Conservation (phyloP, 2,113 vertebrate genomes). For the Dunckerocampus dactyliophorus region DNA sequence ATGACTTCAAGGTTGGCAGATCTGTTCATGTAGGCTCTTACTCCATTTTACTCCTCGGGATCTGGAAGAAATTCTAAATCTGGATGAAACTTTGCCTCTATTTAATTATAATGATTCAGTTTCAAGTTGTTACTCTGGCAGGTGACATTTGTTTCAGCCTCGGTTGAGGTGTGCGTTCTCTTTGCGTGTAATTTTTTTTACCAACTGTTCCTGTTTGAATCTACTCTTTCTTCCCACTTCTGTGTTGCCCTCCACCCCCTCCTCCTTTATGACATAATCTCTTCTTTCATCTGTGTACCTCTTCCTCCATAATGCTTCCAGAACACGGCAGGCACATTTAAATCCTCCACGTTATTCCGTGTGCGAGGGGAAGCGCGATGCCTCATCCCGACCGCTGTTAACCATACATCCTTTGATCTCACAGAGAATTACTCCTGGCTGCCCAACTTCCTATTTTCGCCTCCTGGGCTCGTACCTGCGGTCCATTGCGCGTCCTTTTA, state of each 20-base stretch:
- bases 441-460: conserved; percentile 19
- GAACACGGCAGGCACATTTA: conserved; percentile 38
- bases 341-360: conserved; percentile 39
- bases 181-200: too few species aligned
- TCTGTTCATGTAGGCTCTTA: too few species aligned
- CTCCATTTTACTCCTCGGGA: too few species aligned
- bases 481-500: conserved; percentile 21
- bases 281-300: conserved; percentile 2
- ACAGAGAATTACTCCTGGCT: conserved; percentile 36
- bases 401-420: conserved; percentile 54
- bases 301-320: conserved; percentile 16
- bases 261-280: not conserved
- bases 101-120: too few species aligned
- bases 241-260: not conserved
- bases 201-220: not conserved
- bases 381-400: conserved; percentile 29
- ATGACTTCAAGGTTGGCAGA: too few species aligned
- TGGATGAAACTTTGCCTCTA: too few species aligned
- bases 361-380: conserved; percentile 24
- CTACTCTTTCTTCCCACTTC: not conserved
- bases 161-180: too few species aligned
- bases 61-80: too few species aligned
- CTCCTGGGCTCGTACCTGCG: conserved; percentile 15
- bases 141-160: too few species aligned
- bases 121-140: too few species aligned